phyloP scores from a whole-genome alignment of 2,113 vertebrate genomes.

The Corvus cornix region DNA sequence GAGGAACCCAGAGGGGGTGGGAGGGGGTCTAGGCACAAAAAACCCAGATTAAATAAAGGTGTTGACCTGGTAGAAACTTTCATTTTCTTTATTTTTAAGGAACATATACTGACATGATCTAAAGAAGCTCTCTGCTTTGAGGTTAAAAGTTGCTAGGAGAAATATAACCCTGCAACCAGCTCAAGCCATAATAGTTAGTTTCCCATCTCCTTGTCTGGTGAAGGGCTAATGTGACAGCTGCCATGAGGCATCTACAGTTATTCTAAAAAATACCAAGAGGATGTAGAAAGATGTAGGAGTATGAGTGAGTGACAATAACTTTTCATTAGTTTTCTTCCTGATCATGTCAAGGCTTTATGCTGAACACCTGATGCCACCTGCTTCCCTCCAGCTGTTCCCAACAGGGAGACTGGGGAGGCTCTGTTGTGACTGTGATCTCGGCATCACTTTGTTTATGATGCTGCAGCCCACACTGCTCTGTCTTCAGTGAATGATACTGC shows the following conservation, averaged over 20 bases:
- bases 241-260: conserved; percentile 15
- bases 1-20: neutral
- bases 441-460: neutral
- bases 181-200: neutral
- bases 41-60: neutral
- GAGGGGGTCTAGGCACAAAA: neutral
- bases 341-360: neutral
- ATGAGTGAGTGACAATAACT: neutral
- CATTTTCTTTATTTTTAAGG: neutral
- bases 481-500: neutral
- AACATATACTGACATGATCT: neutral
- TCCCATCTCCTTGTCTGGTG: neutral
- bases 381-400: neutral
- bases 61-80: neutral
- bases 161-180: conserved; percentile 21
- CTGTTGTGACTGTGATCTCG: neutral
- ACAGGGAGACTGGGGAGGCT: neutral
- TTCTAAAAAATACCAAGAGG: neutral
- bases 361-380: neutral
- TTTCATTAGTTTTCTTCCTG: neutral
- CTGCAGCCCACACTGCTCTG: neutral
- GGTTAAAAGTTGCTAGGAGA: conserved; percentile 48
- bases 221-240: conserved; percentile 50
- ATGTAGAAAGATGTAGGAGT: neutral
- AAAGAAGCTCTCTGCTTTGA: neutral